Evolutionary conservation across 2,888 invertebrate genomes (phyloP), one percentile per base, ranked within the genome.

Genomic region (Netelia virgata): DNA sequence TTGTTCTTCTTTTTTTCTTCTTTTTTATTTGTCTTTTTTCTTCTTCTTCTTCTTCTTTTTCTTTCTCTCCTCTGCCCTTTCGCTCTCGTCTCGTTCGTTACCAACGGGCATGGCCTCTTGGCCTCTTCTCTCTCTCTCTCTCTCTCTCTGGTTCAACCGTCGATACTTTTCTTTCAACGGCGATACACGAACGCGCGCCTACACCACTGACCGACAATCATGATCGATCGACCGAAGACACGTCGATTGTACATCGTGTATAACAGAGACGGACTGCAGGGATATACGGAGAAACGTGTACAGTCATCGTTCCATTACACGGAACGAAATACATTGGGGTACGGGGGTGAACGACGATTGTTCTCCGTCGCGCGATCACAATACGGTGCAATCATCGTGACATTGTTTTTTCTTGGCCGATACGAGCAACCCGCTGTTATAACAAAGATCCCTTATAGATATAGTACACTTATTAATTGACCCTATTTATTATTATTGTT

Each of bases 111-210:
- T 28, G 28, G 3, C 47, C 9, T 47, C 11, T 47, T 14, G 47
- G 3, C 16, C 75, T 73, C 61, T 82, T 75, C 53, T 78, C 69
- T 75, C 75, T 64, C 85, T 77, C 82, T 77, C 55, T 8, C 69
- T 66, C 11, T 68, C 43, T 69, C 14, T 36, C 10, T 59, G 47
- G 18, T 47, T 11, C 18, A 57, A 1, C 57, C 20, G 36, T 36
- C 36, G 36, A 36, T 36, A 36, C 36, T 36, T 36, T 6, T 36
- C 6, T 36, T 36, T 36, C 36, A 0, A 36, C 36, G 6, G 0
- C 6, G 36, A 36, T 36, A 36, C 36, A 36, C 36, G 36, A 36
- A 36, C 36, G 59, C 50, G 47, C 36, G 69, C 59, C 1, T 11
- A 69, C 59, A 59, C 41, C 77, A 70, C 69, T 69, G 70, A 79